Evolutionary conservation across 2,113 vertebrate genomes (phyloP), one percentile per base, ranked within the genome.

Genomic region (Xerus inauris): DNA sequence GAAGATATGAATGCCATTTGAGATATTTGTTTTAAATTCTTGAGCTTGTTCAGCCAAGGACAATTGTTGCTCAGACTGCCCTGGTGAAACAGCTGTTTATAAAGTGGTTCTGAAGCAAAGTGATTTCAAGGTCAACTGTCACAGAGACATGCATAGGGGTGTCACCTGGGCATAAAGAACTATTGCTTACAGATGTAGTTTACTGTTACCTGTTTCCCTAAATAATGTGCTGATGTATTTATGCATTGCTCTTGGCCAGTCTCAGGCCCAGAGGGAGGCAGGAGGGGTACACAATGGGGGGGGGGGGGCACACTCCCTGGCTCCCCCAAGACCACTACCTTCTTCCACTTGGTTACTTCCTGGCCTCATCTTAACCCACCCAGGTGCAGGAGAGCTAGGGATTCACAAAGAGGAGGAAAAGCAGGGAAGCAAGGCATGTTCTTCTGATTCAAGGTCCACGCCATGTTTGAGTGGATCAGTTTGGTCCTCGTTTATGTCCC

Each of bases 271-370:
- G n/a, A 73, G 54, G 12, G 24, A 80, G 10, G 42, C 19, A 8
- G 24, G 49, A 3, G 28, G 75, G 13, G 67, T 4, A 2, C 38
- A 38, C 19, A 4, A 19, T 11, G 26, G 3, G 40, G 38, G 47
- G 45, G 6, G 26, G 3, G 40, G 38, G 47, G 45, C 4, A 32
- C 32, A 17, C 9, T 22, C 3, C 24, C 49, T 45, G 32, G 4
- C 0, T 4, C 64, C 1, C 3, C 35, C 16, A 9, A 69, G 32
- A n/a, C 65, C 65, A 62, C 59, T 6, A 0, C 8, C 26, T 91
- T 28, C 72, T 86, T 40, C 38, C 19, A 40, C 26, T 62, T 40
- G 38, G 20, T 57, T 19, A 57, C 8, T 35, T 49, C 12, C 17
- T 49, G 3, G 8, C 35, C 45, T n/a, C 26, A 14, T 24, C 26